Base-by-base conservation (phyloP, 2,113 vertebrate species). In the Myrmophylax atrothorax region DNA sequence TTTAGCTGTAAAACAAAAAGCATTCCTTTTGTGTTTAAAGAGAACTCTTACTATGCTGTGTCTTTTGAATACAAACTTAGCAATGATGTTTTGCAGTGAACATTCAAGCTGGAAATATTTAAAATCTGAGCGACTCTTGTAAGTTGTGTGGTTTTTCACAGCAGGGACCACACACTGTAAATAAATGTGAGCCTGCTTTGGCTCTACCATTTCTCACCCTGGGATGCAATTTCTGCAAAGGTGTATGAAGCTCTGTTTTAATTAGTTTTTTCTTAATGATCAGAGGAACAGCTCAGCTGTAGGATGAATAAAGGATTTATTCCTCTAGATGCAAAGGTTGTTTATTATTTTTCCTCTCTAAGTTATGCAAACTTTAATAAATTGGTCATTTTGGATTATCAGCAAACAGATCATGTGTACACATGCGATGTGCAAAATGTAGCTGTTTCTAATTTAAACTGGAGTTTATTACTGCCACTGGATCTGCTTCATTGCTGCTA, bases 371-470 rank as follows among this genome's bases (percentile, higher is more conserved):
- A 94, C 60, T 78, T 80, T 15, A 93, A 76, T 44, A 94, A 74
- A 89, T 64, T 46, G 58, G n/a, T 84, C 73, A 70, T 96, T 96
- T 94, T 83, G 56, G 46, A 28, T 77, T 91, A 89, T 76, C 83
- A 89, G 33, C 13, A 2, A 83, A 38, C 33, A 50, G 74, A 60
- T 73, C 35, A 0, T 47, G 23, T 63, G 28, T 58, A 63, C 49
- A 68, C 19, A 1, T 29, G 42, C 67, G 35, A 63, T 58, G 80
- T 88, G 75, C 67, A 88, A 87, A 74, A 78, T 56, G 69, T 81
- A 94, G 63, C 86, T 94, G 81, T 92, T 97, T 95, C 94, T 95
- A 88, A 96, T 94, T 96, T 96, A 85, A 91, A 75, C 40, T 75
- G 33, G 66, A 78, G 75, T 96, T 97, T 96, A 87, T 95, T 85